Conservation (phyloP, 2,888 invertebrate genomes). For the Hypomecis atomaria region DNA sequence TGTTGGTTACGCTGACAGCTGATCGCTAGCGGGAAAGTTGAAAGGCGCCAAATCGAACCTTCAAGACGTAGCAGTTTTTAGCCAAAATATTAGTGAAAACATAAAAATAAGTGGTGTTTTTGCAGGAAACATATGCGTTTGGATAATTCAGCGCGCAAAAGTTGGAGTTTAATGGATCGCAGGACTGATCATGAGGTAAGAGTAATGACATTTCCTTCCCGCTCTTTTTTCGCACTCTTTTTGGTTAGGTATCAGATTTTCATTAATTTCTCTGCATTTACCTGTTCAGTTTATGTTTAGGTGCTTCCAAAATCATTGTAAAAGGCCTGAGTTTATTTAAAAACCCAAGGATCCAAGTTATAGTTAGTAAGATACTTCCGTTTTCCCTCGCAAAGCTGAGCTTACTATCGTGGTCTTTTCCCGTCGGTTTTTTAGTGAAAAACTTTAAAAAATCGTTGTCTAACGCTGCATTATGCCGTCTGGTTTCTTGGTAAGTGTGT, state of each 20-base stretch:
- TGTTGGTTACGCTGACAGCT: conserved; percentile 70
- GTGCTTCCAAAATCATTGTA: neutral
- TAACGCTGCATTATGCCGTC: conserved; percentile 1
- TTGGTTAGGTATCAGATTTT: conserved; percentile 51
- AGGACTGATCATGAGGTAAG: conserved; percentile 76
- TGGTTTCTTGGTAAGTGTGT: conserved; percentile 9
- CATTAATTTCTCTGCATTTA: conserved; percentile 8
- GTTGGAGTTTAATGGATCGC: conserved; percentile 79
- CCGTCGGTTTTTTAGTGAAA: neutral
- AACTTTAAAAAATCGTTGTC: neutral
- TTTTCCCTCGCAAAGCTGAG: conserved; percentile 17
- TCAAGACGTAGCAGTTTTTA: neutral
- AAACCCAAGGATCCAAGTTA: neutral
- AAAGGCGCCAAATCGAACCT: conserved; percentile 69
- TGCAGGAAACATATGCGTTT: conserved; percentile 70
- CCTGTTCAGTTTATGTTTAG: neutral
- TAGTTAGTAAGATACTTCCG: neutral
- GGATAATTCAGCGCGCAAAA: conserved; percentile 65
- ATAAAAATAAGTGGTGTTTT: conserved; percentile 41
- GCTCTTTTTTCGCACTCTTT: conserved; percentile 61
- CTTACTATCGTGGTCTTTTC: conserved; percentile 19
- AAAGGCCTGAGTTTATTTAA: neutral
- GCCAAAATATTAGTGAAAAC: conserved; percentile 10
- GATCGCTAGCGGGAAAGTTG: conserved; percentile 79
- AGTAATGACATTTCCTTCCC: conserved; percentile 53